A percentile compares a stretch with the other conserved stretches of the same genome.
These are phyloP conservation scores for Echinarachnius parma DNA, from an alignment of 53 echinoderm and acorn worm genomes.

Conservation along the genomic window DNA sequence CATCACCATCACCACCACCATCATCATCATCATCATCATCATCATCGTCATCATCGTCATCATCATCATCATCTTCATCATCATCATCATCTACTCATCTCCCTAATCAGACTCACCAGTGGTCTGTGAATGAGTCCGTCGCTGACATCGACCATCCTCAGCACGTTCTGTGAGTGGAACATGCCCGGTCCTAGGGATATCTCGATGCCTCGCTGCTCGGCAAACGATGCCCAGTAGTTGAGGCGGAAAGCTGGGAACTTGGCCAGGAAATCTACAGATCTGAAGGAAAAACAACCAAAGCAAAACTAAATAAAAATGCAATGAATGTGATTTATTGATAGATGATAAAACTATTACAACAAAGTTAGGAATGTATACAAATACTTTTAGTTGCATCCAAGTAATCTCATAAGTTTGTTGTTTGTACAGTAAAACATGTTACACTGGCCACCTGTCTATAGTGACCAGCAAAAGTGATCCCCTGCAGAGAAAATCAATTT, in stretches of 20 bases:
- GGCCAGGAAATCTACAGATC: slow-evolving; percentile 76
- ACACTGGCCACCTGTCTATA: too few relatives aligned
- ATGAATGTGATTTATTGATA: too few relatives aligned
- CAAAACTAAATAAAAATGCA: neutral
- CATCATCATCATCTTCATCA: neutral
- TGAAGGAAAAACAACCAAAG: slow-evolving; percentile 5
- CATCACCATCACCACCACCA: slow-evolving; percentile 8
- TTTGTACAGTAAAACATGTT: too few relatives aligned
- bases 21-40: slow-evolving; percentile 13
- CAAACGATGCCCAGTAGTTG: slow-evolving; percentile 97
- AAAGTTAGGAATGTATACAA: too few relatives aligned
- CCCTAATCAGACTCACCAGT: slow-evolving; percentile 45
- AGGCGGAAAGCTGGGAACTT: slow-evolving; percentile 73
- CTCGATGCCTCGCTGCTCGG: slow-evolving; percentile 84
- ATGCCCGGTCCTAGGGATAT: slow-evolving; percentile 74
- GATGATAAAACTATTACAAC: too few relatives aligned
- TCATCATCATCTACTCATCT: neutral
- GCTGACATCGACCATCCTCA: slow-evolving; percentile 52
- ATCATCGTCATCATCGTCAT: neutral
- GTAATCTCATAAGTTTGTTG: too few relatives aligned
- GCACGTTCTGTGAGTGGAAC: slow-evolving; percentile 64
- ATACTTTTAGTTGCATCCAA: too few relatives aligned
- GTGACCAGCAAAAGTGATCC: too few relatives aligned
- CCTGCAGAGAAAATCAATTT: too few relatives aligned
- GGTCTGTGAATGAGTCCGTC: slow-evolving; percentile 86